Percentiles rank a stretch among this genome's conserved stretches.
phyloP scores from a whole-genome alignment of 2,797 vertebrate species.

The Mus spretus region DNA sequence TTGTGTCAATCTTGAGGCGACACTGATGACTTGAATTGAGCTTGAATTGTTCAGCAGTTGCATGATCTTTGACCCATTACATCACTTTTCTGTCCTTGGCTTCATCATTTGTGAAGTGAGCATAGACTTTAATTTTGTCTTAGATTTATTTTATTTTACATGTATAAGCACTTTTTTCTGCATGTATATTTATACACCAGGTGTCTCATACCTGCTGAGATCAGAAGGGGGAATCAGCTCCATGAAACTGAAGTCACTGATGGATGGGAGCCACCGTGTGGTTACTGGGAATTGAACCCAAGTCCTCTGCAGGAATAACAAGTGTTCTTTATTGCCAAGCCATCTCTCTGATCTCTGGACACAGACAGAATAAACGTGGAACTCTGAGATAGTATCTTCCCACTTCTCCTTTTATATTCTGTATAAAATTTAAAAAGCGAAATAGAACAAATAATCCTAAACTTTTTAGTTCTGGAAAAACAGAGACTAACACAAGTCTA shows the following conservation, averaged over 20 bases:
- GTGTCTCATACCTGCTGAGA: not conserved
- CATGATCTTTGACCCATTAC: conserved; percentile 1
- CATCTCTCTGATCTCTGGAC: not conserved
- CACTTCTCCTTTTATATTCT: not conserved
- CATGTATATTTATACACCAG: not conserved
- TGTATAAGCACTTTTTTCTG: not conserved
- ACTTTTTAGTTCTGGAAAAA: conserved; percentile 34
- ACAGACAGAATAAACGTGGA: conserved; percentile 48
- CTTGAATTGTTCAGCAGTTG: not conserved
- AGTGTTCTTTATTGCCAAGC: not conserved
- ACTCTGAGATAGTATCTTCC: not conserved
- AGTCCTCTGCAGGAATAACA: not conserved
- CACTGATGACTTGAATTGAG: not conserved
- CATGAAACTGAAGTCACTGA: not conserved
- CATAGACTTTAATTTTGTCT: not conserved
- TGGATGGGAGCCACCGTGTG: not conserved
- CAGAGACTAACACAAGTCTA: not conserved
- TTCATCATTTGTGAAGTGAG: conserved; percentile 6
- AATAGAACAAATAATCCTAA: conserved; percentile 27
- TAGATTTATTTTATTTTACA: not conserved
- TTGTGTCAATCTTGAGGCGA: not conserved
- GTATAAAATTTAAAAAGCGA: not conserved
- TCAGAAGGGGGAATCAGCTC: not conserved
- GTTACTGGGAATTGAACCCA: not conserved
- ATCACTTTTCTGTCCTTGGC: not conserved